Evolutionary conservation across 2,797 vertebrate genomes (phyloP).

Genomic region (Protosalanx chinensis): DNA sequence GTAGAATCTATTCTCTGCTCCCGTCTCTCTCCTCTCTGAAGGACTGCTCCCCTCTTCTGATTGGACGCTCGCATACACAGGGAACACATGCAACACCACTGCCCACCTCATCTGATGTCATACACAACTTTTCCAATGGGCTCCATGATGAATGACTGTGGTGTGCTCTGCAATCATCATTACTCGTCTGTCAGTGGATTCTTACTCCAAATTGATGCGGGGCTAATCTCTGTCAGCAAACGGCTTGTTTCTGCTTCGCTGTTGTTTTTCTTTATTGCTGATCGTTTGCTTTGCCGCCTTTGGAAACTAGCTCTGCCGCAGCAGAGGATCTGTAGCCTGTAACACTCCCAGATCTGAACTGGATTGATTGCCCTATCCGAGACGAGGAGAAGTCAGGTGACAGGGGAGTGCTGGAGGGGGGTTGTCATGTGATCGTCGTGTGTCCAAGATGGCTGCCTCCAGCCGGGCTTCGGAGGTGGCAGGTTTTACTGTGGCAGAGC

Average conservation of each 20-base stretch:
- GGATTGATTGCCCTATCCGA: slow-evolving; percentile 45
- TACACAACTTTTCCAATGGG: neutral
- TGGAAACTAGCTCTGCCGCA: neutral
- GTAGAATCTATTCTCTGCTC: slow-evolving; percentile 45
- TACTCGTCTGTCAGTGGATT: no score
- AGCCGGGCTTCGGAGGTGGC: slow-evolving; percentile 64
- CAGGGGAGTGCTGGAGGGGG: slow-evolving; percentile 42
- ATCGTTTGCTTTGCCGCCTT: slow-evolving; percentile 3
- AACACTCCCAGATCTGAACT: slow-evolving; percentile 17
- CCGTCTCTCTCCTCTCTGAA: slow-evolving; percentile 25
- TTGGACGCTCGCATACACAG: slow-evolving; percentile 11
- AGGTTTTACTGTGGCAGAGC: slow-evolving; percentile 58
- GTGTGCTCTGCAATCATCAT: no score
- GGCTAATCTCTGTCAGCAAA: neutral
- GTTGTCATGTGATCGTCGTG: no score
- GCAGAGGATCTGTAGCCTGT: slow-evolving; percentile 9
- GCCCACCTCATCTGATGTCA: neutral
- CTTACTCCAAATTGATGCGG: no score
- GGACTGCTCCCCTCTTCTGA: slow-evolving; percentile 16
- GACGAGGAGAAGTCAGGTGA: slow-evolving; percentile 64
- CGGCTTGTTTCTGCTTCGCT: neutral
- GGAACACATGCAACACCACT: neutral
- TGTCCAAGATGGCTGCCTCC: slow-evolving; percentile 65
- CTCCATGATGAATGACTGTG: neutral
- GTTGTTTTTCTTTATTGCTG: neutral